phyloP scores from a whole-genome alignment of 2,797 vertebrate species.

The Arrhamphus sclerolepis region DNA sequence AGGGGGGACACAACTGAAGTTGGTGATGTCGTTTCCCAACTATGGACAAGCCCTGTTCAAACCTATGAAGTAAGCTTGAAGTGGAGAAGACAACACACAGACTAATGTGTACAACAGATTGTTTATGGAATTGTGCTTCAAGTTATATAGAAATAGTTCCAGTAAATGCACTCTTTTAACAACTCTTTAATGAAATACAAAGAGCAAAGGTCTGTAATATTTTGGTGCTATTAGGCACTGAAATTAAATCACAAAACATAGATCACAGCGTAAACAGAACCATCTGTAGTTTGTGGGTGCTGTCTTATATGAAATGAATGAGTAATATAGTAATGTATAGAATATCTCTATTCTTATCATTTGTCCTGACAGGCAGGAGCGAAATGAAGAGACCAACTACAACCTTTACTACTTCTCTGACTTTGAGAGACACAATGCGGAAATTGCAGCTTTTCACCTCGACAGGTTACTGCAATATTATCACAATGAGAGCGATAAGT shows the following conservation, averaged over 20 bases:
- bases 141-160: too few species aligned
- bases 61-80: conserved; percentile 84
- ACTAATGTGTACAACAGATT: background rate
- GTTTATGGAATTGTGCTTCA: background rate
- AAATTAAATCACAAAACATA: too few species aligned
- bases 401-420: conserved; percentile 91
- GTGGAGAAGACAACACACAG: background rate
- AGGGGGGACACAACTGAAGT: conserved; percentile 85
- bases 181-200: too few species aligned
- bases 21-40: conserved; percentile 84
- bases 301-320: background rate
- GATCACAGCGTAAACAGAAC: too few species aligned
- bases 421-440: conserved; percentile 89
- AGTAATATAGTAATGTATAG: background rate
- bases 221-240: too few species aligned
- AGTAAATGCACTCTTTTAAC: too few species aligned
- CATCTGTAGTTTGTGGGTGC: too few species aligned
- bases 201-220: too few species aligned
- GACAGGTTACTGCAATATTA: conserved; percentile 78
- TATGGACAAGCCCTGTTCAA: conserved; percentile 86
- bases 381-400: conserved; percentile 83
- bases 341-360: too few species aligned
- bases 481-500: background rate
- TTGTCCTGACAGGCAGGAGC: conserved; percentile 76
- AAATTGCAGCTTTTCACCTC: conserved; percentile 87